Base-by-base conservation (phyloP, 2,888 invertebrate species). In the Drosophila greeni region DNA sequence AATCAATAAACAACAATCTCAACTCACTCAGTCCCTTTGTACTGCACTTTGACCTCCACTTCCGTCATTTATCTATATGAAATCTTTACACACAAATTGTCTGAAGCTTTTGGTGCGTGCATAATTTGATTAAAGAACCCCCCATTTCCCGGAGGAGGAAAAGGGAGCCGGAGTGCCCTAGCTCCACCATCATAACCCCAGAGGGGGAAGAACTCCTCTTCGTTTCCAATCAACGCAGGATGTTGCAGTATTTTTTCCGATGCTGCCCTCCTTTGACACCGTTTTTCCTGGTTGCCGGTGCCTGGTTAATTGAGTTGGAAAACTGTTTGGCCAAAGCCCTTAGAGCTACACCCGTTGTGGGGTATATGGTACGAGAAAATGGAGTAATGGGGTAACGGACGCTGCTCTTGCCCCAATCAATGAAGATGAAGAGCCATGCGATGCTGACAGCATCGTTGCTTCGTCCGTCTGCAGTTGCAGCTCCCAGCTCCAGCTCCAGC, bases 271-370 rank as follows among this genome's bases (percentile, higher is more conserved):
- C 62, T 61, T 68, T 70, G 69, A 59, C 48, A 66, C 31, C 16
- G 53, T 43, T 39, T 70, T 67, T 37, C n/a, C 43, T 66, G 37
- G 43, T 20, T 31, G 34, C 18, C 8, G 31, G 62, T 60, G 67
- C 49, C 65, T 45, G 58, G 71, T 68, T 71, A 78, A 82, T 81
- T 82, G 66, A 73, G 68, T 76, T 76, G 76, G 57, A 76, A 77
- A 70, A 69, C 40, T 62, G 45, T 69, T 59, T 58, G 58, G 45
- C 43, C 42, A 60, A 48, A 24, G 45, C 45, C 65, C 33, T 26
- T 18, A 36, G 59, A 61, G 57, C 43, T 42, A 16, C 23, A 16
- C 18, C 1, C 12, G 8, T 18, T 18, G 18, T 8, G 14, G 12
- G 47, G 45, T 14, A 14, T 48, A 34, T 12, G 31, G 29, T 11